A percentile compares a stretch with the other conserved stretches of the same genome.
Conservation (phyloP, 2,888 invertebrate species). For the Cataglyphis altisquamis region DNA sequence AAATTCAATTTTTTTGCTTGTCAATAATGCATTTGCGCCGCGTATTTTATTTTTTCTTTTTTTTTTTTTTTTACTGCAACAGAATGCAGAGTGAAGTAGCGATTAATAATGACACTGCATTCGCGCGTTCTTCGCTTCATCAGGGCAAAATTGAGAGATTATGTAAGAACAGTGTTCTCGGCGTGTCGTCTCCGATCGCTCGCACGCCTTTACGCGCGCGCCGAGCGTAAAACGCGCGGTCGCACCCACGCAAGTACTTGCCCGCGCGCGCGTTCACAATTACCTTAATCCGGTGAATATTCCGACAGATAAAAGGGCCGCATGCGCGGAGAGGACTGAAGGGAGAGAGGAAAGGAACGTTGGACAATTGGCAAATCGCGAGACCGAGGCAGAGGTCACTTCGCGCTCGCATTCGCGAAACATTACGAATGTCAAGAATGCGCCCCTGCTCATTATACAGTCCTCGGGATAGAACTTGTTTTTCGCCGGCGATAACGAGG, state of each 20-base stretch:
- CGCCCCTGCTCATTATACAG: slow-evolving; percentile 62
- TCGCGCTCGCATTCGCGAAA: slow-evolving; percentile 66
- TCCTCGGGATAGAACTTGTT: slow-evolving; percentile 25
- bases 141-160: slow-evolving; percentile 37
- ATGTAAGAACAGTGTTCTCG: slow-evolving; percentile 28
- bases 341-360: slow-evolving; percentile 41
- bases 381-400: slow-evolving; percentile 72
- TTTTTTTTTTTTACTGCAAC: background rate
- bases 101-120: background rate
- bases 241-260: slow-evolving; percentile 61
- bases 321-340: slow-evolving; percentile 49
- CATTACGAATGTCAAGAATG: slow-evolving; percentile 75
- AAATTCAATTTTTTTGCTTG: background rate
- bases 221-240: slow-evolving; percentile 54
- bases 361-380: slow-evolving; percentile 73
- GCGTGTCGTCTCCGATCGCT: slow-evolving; percentile 64
- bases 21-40: background rate
- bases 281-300: slow-evolving; percentile 86
- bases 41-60: background rate
- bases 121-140: background rate
- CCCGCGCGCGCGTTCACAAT: slow-evolving; percentile 81
- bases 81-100: background rate
- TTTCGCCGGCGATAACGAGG: slow-evolving; percentile 11
- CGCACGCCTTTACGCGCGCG: slow-evolving; percentile 69
- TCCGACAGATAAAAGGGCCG: slow-evolving; percentile 80